phyloP scores from a whole-genome alignment of 2,113 vertebrate genomes.

The Tetrax tetrax region DNA sequence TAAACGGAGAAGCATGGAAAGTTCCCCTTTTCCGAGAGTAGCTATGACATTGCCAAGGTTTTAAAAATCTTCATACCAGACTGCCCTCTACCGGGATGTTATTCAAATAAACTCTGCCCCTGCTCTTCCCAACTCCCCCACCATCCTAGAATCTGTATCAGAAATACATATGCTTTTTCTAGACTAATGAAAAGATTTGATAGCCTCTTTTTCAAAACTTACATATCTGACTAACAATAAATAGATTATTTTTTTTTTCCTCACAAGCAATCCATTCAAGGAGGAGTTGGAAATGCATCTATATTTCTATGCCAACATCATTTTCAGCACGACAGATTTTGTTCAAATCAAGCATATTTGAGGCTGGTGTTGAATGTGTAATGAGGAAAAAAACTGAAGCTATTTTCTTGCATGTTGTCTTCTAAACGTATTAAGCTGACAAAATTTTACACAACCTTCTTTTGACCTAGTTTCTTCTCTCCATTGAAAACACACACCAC shows the following conservation, averaged over 20 bases:
- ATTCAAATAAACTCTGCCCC: background rate
- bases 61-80: slow-evolving; percentile 44
- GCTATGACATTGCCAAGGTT: background rate
- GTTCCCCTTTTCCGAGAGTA: background rate
- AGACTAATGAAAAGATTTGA: background rate
- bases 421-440: background rate
- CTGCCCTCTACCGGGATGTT: slow-evolving; percentile 74
- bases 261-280: background rate
- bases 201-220: background rate
- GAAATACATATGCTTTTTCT: background rate
- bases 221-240: background rate
- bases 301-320: background rate
- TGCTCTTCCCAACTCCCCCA: background rate
- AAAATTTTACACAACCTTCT: background rate
- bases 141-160: background rate
- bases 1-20: background rate
- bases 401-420: background rate
- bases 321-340: background rate
- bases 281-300: background rate
- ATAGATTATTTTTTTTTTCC: background rate
- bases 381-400: background rate
- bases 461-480: background rate
- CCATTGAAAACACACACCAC: background rate
- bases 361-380: background rate
- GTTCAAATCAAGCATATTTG: background rate